Evolutionary conservation across 2,797 vertebrate species (phyloP).

Genomic region (Chloroceryle inda): DNA sequence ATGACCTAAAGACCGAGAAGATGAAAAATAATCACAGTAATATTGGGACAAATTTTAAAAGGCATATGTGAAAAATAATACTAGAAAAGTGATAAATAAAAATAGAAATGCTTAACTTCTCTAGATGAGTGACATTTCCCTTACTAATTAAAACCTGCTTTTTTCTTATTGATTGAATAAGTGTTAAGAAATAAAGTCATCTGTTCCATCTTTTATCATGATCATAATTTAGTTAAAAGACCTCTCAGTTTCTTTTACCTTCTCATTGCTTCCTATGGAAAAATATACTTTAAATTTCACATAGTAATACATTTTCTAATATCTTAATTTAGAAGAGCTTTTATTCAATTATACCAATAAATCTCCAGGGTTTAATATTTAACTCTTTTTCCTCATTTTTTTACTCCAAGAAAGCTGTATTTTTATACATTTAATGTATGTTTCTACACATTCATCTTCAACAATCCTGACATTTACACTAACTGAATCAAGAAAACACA

Average conservation of each 20-base stretch:
- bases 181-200: conserved; percentile 52
- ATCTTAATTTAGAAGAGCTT: conserved; percentile 74
- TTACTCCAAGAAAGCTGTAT: background rate
- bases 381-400: background rate
- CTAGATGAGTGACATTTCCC: conserved; percentile 16
- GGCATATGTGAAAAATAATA: background rate
- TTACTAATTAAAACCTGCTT: conserved; percentile 48
- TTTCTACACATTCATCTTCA: conserved; percentile 38
- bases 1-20: conserved; percentile 20
- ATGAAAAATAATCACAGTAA: conserved; percentile 37
- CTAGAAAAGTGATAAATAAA: conserved; percentile 21
- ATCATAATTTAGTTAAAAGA: conserved; percentile 41
- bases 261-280: conserved; percentile 33
- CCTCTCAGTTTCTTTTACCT: conserved; percentile 24
- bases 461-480: conserved; percentile 15
- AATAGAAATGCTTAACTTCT: conserved; percentile 33
- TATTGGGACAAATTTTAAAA: conserved; percentile 47
- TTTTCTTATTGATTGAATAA: conserved; percentile 60
- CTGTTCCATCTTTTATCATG: conserved; percentile 37
- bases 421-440: conserved; percentile 28
- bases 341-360: conserved; percentile 47
- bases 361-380: conserved; percentile 44
- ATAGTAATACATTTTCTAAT: conserved; percentile 42
- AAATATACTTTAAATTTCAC: conserved; percentile 61
- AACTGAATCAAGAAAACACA: background rate